Base-by-base conservation (phyloP, 2,888 invertebrate species). In the Orthonychiurus folsomi region DNA sequence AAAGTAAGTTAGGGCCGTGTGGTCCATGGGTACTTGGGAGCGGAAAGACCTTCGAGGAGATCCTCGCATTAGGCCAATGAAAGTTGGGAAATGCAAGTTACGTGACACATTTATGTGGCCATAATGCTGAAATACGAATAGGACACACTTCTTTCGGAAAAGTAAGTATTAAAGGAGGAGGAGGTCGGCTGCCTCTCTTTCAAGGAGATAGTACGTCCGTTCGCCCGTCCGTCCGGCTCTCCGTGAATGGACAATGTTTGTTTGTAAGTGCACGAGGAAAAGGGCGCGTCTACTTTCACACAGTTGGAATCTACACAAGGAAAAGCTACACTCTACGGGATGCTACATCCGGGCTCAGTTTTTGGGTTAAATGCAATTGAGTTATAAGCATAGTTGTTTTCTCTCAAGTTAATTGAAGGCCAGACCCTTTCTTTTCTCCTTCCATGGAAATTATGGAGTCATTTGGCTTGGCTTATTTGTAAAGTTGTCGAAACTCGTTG, bases 21-120 rank as follows among this genome's bases (percentile, higher is more conserved):
- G n/a, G n/a, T n/a, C n/a, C n/a, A n/a, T n/a, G n/a, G n/a, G n/a
- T n/a, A n/a, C n/a, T n/a, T n/a, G n/a, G n/a, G n/a, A n/a, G n/a
- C n/a, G n/a, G n/a, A n/a, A 37, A 37, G 37, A 9, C 21, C 47
- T 54, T 62, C 50, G 54, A 57, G 64, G 59, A 63, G 63, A 63
- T 59, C 57, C 61, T 53, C 60, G 59, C 65, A 65, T 68, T 66
- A 70, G 67, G 64, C 59, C 65, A 66, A 69, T 66, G 66, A 66
- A 70, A 68, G 66, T 65, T 63, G 56, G 58, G 52, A 37, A 68
- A 69, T 68, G 66, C 66, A 67, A 66, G 66, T 68, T 71, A 66
- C 65, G 68, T 69, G 70, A 70, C 72, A 70, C 72, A 67, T 72
- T 72, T 72, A 72, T 70, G 70, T 66, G 65, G 65, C 66, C 60